A percentile compares a stretch with the other conserved stretches of the same genome.
These are phyloP conservation scores for Abscondita cerata DNA, from an alignment of 2,888 invertebrate species.

Conservation along the genomic window DNA sequence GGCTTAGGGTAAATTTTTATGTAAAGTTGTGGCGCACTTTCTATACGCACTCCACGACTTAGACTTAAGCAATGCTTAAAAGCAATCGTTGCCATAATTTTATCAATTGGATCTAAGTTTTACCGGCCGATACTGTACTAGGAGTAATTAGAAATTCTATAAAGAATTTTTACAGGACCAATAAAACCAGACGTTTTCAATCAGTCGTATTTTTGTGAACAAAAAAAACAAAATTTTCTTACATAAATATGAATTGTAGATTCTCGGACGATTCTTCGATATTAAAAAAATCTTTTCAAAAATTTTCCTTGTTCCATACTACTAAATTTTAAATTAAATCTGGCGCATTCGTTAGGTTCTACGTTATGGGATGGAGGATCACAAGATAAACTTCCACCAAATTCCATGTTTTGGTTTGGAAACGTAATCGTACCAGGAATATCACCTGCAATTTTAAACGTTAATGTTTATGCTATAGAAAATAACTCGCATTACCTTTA, in stretches of 20 bases:
- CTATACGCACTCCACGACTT: too few relatives aligned
- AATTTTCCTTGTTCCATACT: slow-evolving; percentile 68
- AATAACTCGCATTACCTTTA: slow-evolving; percentile 64
- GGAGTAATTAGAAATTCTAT: too few relatives aligned
- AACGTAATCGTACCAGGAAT: slow-evolving; percentile 66
- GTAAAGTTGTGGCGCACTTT: too few relatives aligned
- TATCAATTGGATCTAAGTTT: too few relatives aligned
- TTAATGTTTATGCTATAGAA: too few relatives aligned
- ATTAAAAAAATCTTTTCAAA: slow-evolving; percentile 65
- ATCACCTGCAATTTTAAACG: slow-evolving; percentile 63
- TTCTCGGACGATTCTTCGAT: slow-evolving; percentile 66
- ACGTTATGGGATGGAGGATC: slow-evolving; percentile 60
- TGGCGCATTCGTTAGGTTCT: slow-evolving; percentile 61
- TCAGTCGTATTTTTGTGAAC: neutral
- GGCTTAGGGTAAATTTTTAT: too few relatives aligned
- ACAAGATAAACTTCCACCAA: slow-evolving; percentile 65
- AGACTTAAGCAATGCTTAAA: too few relatives aligned
- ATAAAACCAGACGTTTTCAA: too few relatives aligned
- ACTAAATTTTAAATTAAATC: slow-evolving; percentile 64
- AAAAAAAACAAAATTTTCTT: slow-evolving; percentile 45
- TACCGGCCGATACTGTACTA: too few relatives aligned
- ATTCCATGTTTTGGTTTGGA: slow-evolving; percentile 59
- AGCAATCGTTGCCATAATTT: too few relatives aligned
- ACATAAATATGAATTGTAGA: slow-evolving; percentile 66
- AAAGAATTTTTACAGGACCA: too few relatives aligned